Evolutionary conservation across 30 jellyfish, hydroid and myxozoan species (phyloP).

Genomic region (Pelagia noctiluca): DNA sequence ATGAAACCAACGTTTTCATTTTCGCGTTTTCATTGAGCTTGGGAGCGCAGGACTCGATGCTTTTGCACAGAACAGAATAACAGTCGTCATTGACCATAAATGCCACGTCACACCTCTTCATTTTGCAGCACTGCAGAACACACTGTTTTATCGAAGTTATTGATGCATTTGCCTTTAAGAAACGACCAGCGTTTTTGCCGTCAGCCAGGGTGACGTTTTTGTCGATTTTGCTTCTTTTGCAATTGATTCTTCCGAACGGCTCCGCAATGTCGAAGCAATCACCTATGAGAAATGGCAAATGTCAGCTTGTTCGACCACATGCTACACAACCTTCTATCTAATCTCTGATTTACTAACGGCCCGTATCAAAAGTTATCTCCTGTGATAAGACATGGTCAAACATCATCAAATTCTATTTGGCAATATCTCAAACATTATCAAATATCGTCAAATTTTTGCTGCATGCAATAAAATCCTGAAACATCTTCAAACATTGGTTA

Average conservation of each 20-base stretch:
- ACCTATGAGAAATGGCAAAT: slow-evolving; percentile 30
- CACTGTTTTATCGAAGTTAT: slow-evolving; percentile 84
- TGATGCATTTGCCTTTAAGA: slow-evolving; percentile 76
- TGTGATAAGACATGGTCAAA: too few species aligned
- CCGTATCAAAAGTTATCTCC: too few species aligned
- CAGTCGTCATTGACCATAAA: slow-evolving; percentile 80
- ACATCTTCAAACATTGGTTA: too few species aligned
- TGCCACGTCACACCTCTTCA: slow-evolving; percentile 93
- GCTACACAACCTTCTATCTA: too few species aligned
- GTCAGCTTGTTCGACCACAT: too few species aligned
- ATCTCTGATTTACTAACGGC: too few species aligned
- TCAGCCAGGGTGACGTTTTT: slow-evolving; percentile 84
- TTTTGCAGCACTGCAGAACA: slow-evolving; percentile 85
- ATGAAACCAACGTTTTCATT: slow-evolving; percentile 74
- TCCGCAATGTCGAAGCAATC: slow-evolving; percentile 58
- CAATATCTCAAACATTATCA: too few species aligned
- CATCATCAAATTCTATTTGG: too few species aligned
- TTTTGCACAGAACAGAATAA: slow-evolving; percentile 84
- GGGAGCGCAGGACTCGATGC: slow-evolving; percentile 95
- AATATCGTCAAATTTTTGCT: too few species aligned
- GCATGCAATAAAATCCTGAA: too few species aligned
- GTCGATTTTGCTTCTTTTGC: slow-evolving; percentile 87
- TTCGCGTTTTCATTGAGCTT: slow-evolving; percentile 36
- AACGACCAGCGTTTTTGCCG: slow-evolving; percentile 87
- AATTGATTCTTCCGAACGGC: slow-evolving; percentile 69